phyloP scores from a whole-genome alignment of 2,797 vertebrate genomes.

The Melanotaenia pygmaea region DNA sequence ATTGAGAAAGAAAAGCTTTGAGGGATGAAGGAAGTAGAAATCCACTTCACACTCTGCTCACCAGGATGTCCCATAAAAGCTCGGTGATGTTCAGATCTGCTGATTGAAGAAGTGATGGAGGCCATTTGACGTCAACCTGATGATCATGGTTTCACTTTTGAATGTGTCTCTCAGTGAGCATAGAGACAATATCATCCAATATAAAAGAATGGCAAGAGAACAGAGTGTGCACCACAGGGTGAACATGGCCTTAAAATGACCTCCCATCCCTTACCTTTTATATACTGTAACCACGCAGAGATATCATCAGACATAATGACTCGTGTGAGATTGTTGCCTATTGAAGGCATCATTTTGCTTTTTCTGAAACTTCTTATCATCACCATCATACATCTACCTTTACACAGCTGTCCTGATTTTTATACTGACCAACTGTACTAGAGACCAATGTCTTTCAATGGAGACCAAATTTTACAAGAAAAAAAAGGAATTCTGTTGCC shows the following conservation, averaged over 20 bases:
- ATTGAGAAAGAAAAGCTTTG: constrained; percentile 71
- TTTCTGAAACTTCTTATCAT: constrained; percentile 40
- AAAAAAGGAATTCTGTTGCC: too few species aligned
- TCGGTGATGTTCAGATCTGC: constrained; percentile 61
- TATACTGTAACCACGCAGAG: constrained; percentile 52
- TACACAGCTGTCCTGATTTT: constrained; percentile 11
- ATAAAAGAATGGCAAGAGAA: constrained; percentile 40
- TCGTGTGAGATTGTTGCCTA: constrained; percentile 57
- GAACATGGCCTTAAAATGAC: constrained; percentile 63
- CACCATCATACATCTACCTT: constrained; percentile 19
- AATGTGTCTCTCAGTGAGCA: constrained; percentile 55
- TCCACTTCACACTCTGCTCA: constrained; percentile 63
- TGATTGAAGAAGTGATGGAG: constrained; percentile 67
- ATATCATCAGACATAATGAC: constrained; percentile 58
- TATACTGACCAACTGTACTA: constrained; percentile 26
- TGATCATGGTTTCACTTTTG: constrained; percentile 61
- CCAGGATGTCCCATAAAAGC: constrained; percentile 70
- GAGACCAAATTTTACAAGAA: too few species aligned
- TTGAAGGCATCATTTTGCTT: constrained; percentile 55
- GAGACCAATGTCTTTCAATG: not conserved
- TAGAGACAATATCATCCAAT: constrained; percentile 51
- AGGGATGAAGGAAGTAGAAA: constrained; percentile 72
- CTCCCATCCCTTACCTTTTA: constrained; percentile 59
- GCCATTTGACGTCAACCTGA: constrained; percentile 65
- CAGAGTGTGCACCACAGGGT: constrained; percentile 53